phyloP scores from a whole-genome alignment of 2,888 invertebrate genomes.

The Phyto melanocephala region DNA sequence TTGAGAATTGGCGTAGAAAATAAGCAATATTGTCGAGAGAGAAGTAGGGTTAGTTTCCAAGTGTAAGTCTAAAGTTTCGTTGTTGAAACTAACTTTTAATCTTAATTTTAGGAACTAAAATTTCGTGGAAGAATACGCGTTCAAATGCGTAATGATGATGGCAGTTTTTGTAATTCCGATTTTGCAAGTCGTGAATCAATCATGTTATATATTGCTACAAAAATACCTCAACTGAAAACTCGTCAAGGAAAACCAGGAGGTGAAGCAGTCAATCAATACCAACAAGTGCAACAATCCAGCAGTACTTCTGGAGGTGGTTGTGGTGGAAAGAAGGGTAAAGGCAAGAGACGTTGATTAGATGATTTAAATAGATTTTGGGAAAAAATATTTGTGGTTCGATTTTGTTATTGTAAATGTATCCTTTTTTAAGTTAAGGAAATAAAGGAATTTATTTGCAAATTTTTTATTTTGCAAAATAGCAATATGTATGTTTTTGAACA shows the following conservation, averaged over 20 bases:
- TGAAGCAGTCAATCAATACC: slow-evolving; percentile 59
- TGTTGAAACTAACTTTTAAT: not conserved
- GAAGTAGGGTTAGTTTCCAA: slow-evolving; percentile 83
- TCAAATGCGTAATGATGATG: slow-evolving; percentile 95
- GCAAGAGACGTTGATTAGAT: slow-evolving; percentile 73
- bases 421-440: not conserved
- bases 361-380: not conserved
- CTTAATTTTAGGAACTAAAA: slow-evolving; percentile 83
- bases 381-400: not conserved
- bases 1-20: slow-evolving; percentile 93
- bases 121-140: slow-evolving; percentile 94
- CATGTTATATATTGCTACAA: slow-evolving; percentile 87
- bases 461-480: not conserved
- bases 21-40: slow-evolving; percentile 93
- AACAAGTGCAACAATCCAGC: slow-evolving; percentile 66
- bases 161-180: slow-evolving; percentile 84
- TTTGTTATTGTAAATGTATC: not conserved
- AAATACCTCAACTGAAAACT: slow-evolving; percentile 94
- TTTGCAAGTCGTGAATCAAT: slow-evolving; percentile 88
- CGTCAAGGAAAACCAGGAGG: slow-evolving; percentile 80
- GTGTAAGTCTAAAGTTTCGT: no score
- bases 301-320: slow-evolving; percentile 68
- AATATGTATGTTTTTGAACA: not conserved
- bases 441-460: not conserved
- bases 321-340: slow-evolving; percentile 77